Conservation (phyloP, 2,113 vertebrate species). For the Ursus arctos region DNA sequence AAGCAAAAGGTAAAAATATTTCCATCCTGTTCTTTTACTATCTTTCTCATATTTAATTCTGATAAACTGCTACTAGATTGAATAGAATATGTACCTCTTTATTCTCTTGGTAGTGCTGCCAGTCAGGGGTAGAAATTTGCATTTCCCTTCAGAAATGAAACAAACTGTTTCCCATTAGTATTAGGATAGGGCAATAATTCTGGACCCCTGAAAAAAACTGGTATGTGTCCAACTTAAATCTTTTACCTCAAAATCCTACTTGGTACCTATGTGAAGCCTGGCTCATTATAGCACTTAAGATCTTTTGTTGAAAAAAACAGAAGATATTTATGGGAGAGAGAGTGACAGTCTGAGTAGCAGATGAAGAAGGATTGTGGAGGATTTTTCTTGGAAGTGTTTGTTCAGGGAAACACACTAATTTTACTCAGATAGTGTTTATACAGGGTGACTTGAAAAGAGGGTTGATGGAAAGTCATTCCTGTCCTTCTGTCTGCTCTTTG, state of each 20-base stretch:
- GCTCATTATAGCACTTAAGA: not conserved
- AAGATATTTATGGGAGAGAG: not conserved
- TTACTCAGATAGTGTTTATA: not conserved
- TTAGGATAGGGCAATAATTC: not conserved
- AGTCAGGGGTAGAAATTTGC: not conserved
- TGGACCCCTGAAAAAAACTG: not conserved
- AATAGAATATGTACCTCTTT: not conserved
- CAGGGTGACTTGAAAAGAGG: not conserved
- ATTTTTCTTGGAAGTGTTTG: not conserved
- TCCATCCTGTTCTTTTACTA: not conserved
- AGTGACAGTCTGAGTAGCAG: not conserved
- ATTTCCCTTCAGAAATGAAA: not conserved
- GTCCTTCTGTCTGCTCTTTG: not conserved
- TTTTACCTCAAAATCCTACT: not conserved
- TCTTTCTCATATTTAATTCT: constrained; percentile 31
- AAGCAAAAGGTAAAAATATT: not conserved
- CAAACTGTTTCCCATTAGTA: not conserved
- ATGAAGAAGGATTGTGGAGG: not conserved
- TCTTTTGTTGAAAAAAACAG: not conserved
- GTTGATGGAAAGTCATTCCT: not conserved
- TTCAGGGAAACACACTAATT: not conserved
- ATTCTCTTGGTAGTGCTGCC: not conserved
- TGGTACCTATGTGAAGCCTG: not conserved
- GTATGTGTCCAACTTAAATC: not conserved
- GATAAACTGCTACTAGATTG: not conserved